phyloP scores from a whole-genome alignment of 1,140 invertebrate species.

The Panagrolaimus sp. region DNA sequence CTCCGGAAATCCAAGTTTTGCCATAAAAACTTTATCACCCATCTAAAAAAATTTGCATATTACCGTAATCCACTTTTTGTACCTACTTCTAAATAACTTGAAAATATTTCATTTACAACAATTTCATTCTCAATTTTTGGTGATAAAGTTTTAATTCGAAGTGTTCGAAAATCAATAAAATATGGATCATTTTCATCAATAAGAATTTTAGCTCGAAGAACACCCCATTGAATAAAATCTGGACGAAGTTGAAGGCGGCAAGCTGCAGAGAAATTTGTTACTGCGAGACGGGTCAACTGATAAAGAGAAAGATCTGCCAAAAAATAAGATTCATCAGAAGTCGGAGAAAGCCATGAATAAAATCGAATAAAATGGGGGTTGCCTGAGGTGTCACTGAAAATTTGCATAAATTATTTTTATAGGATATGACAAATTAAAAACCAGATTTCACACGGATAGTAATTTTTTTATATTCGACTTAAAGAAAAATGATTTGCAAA shows the following conservation, averaged over 20 bases:
- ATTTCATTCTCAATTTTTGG: background rate
- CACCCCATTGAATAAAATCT: slow-evolving; percentile 3
- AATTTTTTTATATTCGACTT: background rate
- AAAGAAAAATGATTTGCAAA: background rate
- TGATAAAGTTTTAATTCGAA: background rate
- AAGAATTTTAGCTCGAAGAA: background rate
- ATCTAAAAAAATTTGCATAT: too few relatives aligned
- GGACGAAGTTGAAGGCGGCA: background rate
- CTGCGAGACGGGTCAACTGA: background rate
- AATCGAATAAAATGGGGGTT: background rate
- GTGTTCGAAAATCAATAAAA: background rate
- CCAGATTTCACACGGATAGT: too few relatives aligned
- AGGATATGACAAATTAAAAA: too few relatives aligned
- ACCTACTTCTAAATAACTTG: background rate
- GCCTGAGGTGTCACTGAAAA: background rate
- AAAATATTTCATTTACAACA: background rate
- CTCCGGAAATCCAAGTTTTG: background rate
- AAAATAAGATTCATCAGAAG: background rate
- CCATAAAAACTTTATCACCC: background rate
- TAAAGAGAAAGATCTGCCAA: background rate
- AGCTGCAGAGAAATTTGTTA: background rate
- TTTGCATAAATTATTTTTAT: too few relatives aligned
- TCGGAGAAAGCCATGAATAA: slow-evolving; percentile 1
- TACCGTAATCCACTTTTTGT: background rate
- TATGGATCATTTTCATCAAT: background rate